Percentiles rank a stretch among this genome's conserved stretches.
Evolutionary conservation across 1,140 invertebrate genomes (phyloP).

Genomic region (Papilio polytes): DNA sequence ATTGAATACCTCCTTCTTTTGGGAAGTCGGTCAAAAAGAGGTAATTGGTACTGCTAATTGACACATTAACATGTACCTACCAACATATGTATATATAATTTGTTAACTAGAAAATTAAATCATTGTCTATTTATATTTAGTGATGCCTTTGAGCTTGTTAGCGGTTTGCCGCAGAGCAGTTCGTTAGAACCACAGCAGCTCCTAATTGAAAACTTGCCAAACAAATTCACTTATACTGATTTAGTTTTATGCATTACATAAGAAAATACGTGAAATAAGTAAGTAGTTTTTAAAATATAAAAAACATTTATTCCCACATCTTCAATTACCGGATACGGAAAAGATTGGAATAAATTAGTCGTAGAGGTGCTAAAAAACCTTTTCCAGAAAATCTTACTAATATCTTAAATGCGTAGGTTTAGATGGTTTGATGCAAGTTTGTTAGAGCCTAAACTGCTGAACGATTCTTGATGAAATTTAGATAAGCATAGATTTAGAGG

Average conservation of each 20-base stretch:
- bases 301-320: not conserved
- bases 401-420: no score
- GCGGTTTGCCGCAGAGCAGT: not conserved
- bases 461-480: no score
- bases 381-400: no score
- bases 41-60: not conserved
- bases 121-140: conserved; percentile 8
- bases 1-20: no score
- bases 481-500: no score
- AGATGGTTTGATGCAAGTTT: no score
- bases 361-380: no score
- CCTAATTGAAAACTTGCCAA: conserved; percentile 25
- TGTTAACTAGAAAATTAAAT: not conserved
- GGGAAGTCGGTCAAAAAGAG: no score
- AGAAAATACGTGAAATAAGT: not conserved
- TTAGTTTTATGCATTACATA: not conserved
- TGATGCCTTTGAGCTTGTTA: conserved; percentile 9
- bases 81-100: no score
- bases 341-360: not conserved
- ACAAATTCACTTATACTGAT: conserved; percentile 24
- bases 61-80: not conserved
- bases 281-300: not conserved
- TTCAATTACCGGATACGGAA: not conserved
- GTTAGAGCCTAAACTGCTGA: no score
- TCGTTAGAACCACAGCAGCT: conserved; percentile 11